phyloP scores from a whole-genome alignment of 2,113 vertebrate genomes.

The Rhinolophus sinicus region DNA sequence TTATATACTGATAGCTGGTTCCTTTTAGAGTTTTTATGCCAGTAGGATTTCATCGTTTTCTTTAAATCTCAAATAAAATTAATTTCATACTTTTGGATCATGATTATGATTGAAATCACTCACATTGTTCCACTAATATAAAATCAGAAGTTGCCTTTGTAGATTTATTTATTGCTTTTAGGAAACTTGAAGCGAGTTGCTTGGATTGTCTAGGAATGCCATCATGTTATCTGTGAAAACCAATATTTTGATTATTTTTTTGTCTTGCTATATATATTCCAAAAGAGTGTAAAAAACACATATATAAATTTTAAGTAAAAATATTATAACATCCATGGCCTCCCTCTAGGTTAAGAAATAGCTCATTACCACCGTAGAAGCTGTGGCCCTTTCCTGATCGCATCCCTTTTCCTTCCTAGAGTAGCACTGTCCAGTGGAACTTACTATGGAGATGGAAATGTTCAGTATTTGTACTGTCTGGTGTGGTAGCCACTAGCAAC shows the following conservation, averaged over 20 bases:
- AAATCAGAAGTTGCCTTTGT: neutral
- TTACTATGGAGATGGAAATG: neutral
- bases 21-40: neutral
- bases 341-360: slow-evolving; percentile 2
- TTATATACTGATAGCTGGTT: neutral
- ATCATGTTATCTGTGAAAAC: neutral
- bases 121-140: neutral
- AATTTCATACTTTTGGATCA: neutral
- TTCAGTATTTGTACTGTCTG: neutral
- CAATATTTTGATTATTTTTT: neutral
- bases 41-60: neutral
- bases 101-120: neutral
- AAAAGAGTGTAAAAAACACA: neutral
- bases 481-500: neutral
- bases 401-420: neutral
- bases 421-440: neutral
- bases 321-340: neutral
- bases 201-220: neutral
- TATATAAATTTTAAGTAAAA: neutral
- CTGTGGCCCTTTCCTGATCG: neutral
- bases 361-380: neutral
- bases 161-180: neutral
- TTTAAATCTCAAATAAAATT: neutral
- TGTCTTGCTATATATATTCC: neutral
- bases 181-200: neutral